Base-by-base conservation (phyloP, 1,140 invertebrate genomes). In the Mercenaria mercenaria region DNA sequence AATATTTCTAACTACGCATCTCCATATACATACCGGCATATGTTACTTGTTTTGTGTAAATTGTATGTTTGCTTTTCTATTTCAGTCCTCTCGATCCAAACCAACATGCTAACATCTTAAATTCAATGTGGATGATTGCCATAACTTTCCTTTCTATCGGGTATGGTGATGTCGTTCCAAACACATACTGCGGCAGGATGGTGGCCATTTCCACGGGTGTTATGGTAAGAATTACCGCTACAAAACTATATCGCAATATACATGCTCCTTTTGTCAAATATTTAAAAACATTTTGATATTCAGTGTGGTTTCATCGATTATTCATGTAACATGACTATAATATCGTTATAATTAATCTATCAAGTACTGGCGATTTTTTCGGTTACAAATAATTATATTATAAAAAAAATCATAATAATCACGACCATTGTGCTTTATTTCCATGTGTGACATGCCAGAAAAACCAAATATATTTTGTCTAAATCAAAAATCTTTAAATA, bases 131-230 rank as follows among this genome's bases (percentile, higher is more conserved):
- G 99, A 97, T 99, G 96, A 99, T 99, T 96, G 98, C 99, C 94
- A 99, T 96, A 20, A 99, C 99, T 94, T 98, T 99, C 97, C 97
- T 99, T 94, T 99, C 98, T 96, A 98, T 99, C 95, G 99, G 99
- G 95, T 99, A 99, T 97, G 99, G 99, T 95, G 99, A 99, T 97
- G 99, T 99, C 96, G 99, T 99, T 95, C 99, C 99, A 95, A 99
- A 99, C 97, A 99, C 99, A 92, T 99, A 99, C 97, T 99, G 99
- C 97, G 99, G 99, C 94, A 97, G 99, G 96, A 98, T 98, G 95
- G 99, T 99, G 95, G 99, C 99, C 94, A 99, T 99, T 94, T 98
- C 98, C 96, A 99, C 99, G 91, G 99, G 99, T 95, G 99, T 99
- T 96, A 99, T 99, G 98, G 99, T 99, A 98, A 98, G 97, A 98